Base-by-base conservation (phyloP, 2,888 invertebrate species). In the Melanargia galathea region DNA sequence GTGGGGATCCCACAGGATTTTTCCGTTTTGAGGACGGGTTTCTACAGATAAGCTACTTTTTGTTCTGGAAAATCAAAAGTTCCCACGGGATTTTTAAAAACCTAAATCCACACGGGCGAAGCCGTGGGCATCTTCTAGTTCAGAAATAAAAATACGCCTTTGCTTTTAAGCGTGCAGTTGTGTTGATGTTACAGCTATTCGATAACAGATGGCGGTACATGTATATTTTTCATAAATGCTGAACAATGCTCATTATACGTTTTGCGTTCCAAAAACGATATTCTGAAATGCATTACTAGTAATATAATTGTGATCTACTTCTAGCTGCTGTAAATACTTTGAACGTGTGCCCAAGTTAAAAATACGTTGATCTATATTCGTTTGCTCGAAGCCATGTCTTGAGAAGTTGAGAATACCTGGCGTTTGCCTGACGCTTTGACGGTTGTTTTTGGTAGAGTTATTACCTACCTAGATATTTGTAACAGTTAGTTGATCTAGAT, bases 161-260 rank as follows among this genome's bases (percentile, higher is more conserved):
- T n/a, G 5, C 1, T 26, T 2, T 16, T 4, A 1, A 7, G n/a
- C 7, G 7, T 7, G 13, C n/a, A 49, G 26, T 26, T 26, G 2
- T 10, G 2, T 49, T 56, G 45, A 61, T 20, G 24, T 49, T 79
- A 70, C 10, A 5, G 78, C 90, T 89, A 89, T 78, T 87, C 77
- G 70, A 60, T 68, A 70, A 77, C 58, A 88, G 90, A 81, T 87
- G 87, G 83, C 87, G 80, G 75, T 73, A 73, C 60, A 2, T 35
- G 73, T 62, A 13, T 20, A 22, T n/a, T 18, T n/a, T 33, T 35
- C 8, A 13, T 20, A 40, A 18, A 33, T 10, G 4, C 22, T 26
- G 40, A 24, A 40, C 40, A 22, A 22, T 46, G 11, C 22, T 11
- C 20, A 22, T n/a, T 13, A 5, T 18, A 40, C 10, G 16, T 55